phyloP scores from a whole-genome alignment of 2,113 vertebrate species.

The Megalops atlanticus region DNA sequence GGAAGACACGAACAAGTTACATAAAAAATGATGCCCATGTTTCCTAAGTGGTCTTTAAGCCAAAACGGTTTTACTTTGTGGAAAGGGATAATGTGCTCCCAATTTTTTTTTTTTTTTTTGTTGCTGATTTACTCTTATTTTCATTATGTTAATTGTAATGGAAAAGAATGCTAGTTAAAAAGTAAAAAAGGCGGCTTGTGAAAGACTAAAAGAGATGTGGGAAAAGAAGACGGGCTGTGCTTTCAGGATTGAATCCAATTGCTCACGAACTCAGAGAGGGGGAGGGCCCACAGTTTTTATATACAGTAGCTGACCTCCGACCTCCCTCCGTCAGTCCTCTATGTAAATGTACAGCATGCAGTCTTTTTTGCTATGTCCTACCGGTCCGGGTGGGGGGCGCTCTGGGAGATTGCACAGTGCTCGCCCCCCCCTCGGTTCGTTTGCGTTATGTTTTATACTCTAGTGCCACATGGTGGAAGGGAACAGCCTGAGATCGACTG shows the following conservation, averaged over 20 bases:
- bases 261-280: constrained; percentile 40
- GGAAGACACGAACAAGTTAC: neutral
- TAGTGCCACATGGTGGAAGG: constrained; percentile 77
- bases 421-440: constrained; percentile 42
- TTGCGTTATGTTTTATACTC: constrained; percentile 67
- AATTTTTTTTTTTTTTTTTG: neutral
- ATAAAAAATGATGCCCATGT: neutral
- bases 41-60: constrained; percentile 66
- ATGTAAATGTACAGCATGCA: neutral
- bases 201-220: constrained; percentile 58
- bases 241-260: constrained; percentile 70
- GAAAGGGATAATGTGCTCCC: constrained; percentile 48
- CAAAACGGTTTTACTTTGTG: constrained; percentile 62
- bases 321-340: neutral
- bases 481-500: constrained; percentile 68
- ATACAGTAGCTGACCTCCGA: neutral
- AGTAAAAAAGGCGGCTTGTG: constrained; percentile 37
- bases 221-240: constrained; percentile 49
- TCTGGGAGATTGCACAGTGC: constrained; percentile 5
- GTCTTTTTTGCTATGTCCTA: neutral
- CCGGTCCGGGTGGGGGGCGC: neutral
- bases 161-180: neutral
- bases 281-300: constrained; percentile 28
- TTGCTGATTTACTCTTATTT: neutral
- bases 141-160: neutral